Evolutionary conservation across 1,140 invertebrate species (phyloP).

Genomic region (Nephila pilipes): DNA sequence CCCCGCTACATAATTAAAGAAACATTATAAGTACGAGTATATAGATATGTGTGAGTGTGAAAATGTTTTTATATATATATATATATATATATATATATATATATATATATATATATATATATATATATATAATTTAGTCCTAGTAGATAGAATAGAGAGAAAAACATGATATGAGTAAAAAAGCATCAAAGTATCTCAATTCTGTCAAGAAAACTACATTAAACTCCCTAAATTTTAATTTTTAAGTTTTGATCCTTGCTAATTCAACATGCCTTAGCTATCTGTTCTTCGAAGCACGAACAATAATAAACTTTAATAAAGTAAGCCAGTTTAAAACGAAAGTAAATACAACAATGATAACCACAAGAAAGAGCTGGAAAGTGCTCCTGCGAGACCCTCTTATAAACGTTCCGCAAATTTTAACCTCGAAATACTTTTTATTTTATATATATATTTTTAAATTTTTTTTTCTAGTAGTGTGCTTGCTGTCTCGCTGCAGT

Average conservation of each 20-base stretch:
- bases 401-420: constrained; percentile 31
- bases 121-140: too few species aligned
- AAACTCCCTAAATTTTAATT: not conserved
- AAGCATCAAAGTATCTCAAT: not conserved
- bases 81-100: too few species aligned
- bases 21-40: too few species aligned
- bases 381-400: not conserved
- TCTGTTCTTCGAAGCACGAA: not conserved
- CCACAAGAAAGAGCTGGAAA: constrained; percentile 20
- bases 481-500: not conserved
- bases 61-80: too few species aligned
- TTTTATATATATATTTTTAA: too few species aligned
- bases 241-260: too few species aligned
- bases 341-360: not conserved
- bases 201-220: not conserved
- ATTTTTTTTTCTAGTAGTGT: not conserved
- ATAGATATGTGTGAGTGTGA: too few species aligned
- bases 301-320: constrained; percentile 10
- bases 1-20: too few species aligned
- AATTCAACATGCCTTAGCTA: too few species aligned
- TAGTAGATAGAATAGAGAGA: too few species aligned
- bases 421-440: constrained; percentile 1
- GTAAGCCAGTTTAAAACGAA: not conserved
- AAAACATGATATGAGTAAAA: too few species aligned
- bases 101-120: too few species aligned